phyloP scores from a whole-genome alignment of 2,113 vertebrate species.

The Protobothrops flavoviridis region DNA sequence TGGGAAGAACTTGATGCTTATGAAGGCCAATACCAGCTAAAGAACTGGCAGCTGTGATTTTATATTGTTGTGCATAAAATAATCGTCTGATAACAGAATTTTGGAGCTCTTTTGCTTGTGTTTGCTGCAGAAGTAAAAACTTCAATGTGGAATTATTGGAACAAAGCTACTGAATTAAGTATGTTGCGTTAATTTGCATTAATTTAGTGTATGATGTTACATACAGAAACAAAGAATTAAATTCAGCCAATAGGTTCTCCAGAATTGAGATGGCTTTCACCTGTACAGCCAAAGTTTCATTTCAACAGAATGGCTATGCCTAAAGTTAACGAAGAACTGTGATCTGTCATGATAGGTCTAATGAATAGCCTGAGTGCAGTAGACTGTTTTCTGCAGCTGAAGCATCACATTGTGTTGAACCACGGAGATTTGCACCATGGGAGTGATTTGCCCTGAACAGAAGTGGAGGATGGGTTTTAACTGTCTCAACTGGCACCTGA shows the following conservation, averaged over 20 bases:
- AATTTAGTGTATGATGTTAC: constrained; percentile 49
- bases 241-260: background rate
- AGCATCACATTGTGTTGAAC: background rate
- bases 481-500: background rate
- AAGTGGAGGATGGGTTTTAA: background rate
- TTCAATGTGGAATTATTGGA: background rate
- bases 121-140: background rate
- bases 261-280: background rate
- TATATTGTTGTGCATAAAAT: constrained; percentile 48
- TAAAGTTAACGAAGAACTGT: background rate
- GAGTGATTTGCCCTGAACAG: background rate
- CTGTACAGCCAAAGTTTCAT: background rate
- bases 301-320: background rate
- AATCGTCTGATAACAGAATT: constrained; percentile 3
- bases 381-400: background rate
- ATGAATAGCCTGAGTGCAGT: background rate
- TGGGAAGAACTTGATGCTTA: background rate
- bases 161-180: background rate
- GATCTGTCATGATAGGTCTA: background rate
- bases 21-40: background rate
- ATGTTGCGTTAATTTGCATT: constrained; percentile 46
- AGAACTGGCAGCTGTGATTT: background rate
- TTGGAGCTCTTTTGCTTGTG: background rate
- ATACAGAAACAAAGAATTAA: constrained; percentile 35
- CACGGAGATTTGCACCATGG: background rate